Percentiles rank a stretch among this genome's conserved stretches.
phyloP scores from a whole-genome alignment of 2,888 invertebrate species.

The Nezara viridula region DNA sequence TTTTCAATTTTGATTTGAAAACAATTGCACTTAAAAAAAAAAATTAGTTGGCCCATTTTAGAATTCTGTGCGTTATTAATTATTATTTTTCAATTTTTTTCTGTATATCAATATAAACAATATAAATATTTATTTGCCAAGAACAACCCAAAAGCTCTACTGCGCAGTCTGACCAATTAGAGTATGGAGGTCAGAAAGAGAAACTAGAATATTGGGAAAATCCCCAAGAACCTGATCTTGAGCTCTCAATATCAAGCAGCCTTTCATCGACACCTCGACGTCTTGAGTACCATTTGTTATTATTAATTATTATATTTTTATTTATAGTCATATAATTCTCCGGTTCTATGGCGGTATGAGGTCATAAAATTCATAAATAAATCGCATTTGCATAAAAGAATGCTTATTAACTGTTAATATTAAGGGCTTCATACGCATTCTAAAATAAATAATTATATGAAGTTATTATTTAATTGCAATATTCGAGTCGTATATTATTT shows the following conservation, averaged over 20 bases:
- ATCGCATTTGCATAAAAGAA: not conserved
- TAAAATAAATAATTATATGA: not conserved
- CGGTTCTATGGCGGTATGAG: not conserved
- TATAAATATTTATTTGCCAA: not conserved
- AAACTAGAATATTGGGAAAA: slow-evolving; percentile 58
- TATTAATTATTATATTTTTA: not conserved
- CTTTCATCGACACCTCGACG: not conserved
- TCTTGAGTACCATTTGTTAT: not conserved
- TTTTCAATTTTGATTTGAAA: no score
- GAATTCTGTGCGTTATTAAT: no score
- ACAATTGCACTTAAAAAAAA: no score
- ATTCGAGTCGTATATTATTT: not conserved
- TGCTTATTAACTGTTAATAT: no score
- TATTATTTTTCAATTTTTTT: no score
- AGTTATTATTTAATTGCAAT: not conserved
- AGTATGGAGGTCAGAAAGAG: slow-evolving; percentile 54
- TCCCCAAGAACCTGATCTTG: slow-evolving; percentile 46
- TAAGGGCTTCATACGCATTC: no score
- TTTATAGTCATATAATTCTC: not conserved
- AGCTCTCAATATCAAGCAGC: not conserved
- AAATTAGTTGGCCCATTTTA: no score
- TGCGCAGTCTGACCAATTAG: slow-evolving; percentile 4
- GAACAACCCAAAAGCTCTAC: not conserved
- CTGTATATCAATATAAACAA: no score
- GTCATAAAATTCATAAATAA: not conserved